A percentile compares a stretch with the other conserved stretches of the same genome.
phyloP scores from a whole-genome alignment of 2,113 vertebrate genomes.

The Ictalurus punctatus region DNA sequence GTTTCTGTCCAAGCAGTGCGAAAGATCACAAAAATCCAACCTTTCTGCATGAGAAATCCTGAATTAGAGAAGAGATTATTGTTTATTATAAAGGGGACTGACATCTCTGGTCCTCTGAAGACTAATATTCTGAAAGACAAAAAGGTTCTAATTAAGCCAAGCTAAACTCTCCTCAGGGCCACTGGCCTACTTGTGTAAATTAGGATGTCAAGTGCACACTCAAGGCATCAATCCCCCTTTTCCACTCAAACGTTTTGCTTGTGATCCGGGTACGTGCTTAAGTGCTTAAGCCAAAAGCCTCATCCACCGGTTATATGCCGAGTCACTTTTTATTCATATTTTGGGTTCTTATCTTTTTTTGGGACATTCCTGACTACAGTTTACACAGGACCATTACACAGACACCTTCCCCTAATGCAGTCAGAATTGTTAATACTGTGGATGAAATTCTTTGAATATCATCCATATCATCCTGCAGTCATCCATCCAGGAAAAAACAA shows the following conservation, averaged over 20 bases:
- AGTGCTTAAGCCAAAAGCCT: neutral
- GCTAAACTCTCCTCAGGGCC: constrained; percentile 41
- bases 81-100: constrained; percentile 34
- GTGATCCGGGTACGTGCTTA: neutral
- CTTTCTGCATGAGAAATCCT: neutral
- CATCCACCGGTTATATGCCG: neutral
- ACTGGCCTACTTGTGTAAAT: constrained; percentile 56
- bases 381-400: neutral
- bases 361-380: neutral
- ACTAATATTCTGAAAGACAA: constrained; percentile 28
- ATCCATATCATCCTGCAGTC: no score
- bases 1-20: neutral
- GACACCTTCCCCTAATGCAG: neutral
- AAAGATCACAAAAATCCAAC: neutral
- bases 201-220: constrained; percentile 45
- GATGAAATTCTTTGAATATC: no score
- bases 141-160: constrained; percentile 47
- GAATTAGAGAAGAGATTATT: neutral
- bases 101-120: neutral
- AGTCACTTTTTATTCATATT: neutral
- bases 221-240: constrained; percentile 27
- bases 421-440: no score
- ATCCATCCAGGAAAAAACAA: no score
- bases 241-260: neutral
- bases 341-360: neutral